These are phyloP conservation scores for Cossypha niveicapilla DNA, from an alignment of 2,797 vertebrate species.

Conservation along the genomic window DNA sequence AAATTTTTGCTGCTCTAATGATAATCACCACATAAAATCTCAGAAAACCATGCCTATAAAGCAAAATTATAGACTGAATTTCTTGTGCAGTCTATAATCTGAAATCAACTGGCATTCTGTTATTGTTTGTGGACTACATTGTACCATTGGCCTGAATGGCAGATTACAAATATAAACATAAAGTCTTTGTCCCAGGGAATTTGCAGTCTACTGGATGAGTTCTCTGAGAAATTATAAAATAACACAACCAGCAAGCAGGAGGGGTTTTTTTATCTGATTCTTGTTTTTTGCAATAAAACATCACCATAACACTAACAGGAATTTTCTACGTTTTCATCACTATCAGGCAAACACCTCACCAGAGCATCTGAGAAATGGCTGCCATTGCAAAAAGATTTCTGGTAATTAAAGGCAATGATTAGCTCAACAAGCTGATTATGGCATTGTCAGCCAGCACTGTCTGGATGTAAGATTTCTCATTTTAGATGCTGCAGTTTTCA, in stretches of 20 bases:
- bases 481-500: neutral
- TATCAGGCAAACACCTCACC: neutral
- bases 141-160: neutral
- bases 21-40: neutral
- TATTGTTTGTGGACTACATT: neutral
- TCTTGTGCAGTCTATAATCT: neutral
- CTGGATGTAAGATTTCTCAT: neutral
- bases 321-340: neutral
- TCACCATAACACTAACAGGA: neutral
- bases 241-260: neutral
- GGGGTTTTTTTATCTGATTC: neutral
- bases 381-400: neutral
- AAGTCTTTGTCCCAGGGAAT: neutral
- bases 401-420: conserved; percentile 32
- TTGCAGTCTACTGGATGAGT: neutral
- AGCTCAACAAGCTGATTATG: conserved; percentile 24
- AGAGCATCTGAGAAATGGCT: neutral
- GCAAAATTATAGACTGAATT: neutral
- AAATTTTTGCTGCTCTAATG: neutral
- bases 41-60: neutral
- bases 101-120: neutral
- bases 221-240: neutral
- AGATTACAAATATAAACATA: neutral
- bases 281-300: neutral
- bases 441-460: neutral